Evolutionary conservation across 2,888 invertebrate genomes (phyloP).

Genomic region (Eupelmus urozonus): DNA sequence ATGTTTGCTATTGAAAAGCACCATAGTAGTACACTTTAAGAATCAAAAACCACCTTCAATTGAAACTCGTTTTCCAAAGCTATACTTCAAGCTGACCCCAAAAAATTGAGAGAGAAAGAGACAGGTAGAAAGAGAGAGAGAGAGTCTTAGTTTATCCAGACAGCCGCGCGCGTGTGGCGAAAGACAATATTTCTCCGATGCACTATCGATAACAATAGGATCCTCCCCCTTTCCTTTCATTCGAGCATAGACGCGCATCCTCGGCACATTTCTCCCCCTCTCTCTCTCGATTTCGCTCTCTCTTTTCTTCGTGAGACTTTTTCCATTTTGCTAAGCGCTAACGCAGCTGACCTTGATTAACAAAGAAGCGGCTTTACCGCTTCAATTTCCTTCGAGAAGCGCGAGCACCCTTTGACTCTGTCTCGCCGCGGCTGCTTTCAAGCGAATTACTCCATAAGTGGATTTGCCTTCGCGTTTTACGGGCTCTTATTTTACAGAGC

Average conservation of each 20-base stretch:
- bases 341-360: constrained; percentile 38
- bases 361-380: constrained; percentile 16
- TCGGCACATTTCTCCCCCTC: background rate
- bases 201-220: constrained; percentile 33
- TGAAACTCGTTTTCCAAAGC: too few relatives aligned
- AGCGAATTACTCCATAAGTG: background rate
- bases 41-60: too few relatives aligned
- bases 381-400: background rate
- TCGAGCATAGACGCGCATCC: background rate
- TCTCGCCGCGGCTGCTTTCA: background rate
- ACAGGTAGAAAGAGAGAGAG: too few relatives aligned
- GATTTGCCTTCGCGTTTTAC: background rate
- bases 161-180: too few relatives aligned
- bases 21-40: too few relatives aligned
- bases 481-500: too few relatives aligned
- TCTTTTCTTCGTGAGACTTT: too few relatives aligned
- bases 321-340: too few relatives aligned
- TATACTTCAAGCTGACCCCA: too few relatives aligned
- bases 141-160: too few relatives aligned
- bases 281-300: background rate
- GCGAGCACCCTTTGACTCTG: background rate
- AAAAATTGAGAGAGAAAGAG: too few relatives aligned
- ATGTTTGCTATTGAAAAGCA: too few relatives aligned
- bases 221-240: constrained; percentile 5
- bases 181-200: constrained; percentile 11